Evolutionary conservation across 1,140 invertebrate genomes (phyloP), one percentile per base, ranked within the genome.

Genomic region (Ostrea edulis): DNA sequence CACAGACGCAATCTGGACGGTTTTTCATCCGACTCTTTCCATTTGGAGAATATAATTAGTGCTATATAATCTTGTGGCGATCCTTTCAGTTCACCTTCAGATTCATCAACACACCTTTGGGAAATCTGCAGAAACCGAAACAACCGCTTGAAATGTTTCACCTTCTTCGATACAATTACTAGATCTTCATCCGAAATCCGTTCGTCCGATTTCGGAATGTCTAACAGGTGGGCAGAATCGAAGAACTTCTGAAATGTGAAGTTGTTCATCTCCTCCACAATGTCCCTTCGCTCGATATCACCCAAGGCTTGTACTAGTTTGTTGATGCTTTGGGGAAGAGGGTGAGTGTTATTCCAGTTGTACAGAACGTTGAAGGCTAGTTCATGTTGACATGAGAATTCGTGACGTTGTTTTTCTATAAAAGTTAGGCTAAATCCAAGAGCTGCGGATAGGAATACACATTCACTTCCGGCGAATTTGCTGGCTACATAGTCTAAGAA

Each of bases 401-500:
- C 82, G 20, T 83, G 82, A 8, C 82, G 82, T 52, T 53, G 44
- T 53, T 83, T 83, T 54, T 83, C 20, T 5, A 83, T 20, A 52
- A 83, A 52, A 9, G 22, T 22, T n/a, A 53, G 14, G 11, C 52
- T 22, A 53, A 83, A 53, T 7, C 52, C 52, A n/a, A 83, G 82
- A 83, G 44, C 52, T 22, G 82, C 82, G 8, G 82, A 22, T 52
- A 83, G 22, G 29, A 53, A 83, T 12, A 83, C 52, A n/a, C 44
- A 53, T 5, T 83, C 82, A 22, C 22, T 53, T 29, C 68, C 68
- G 8, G 68, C 14, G n/a, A 83, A 17, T 52, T 53, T 83, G n/a
- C 82, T 83, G 35, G 82, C 82, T 17, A 83, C 25, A 25, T 83
- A 83, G n/a, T 83, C 82, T 20, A 83, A 22, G 44, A 53, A 53